A percentile compares a stretch with the other conserved stretches of the same genome.
Evolutionary conservation across 2,888 invertebrate species (phyloP).

Genomic region (Lasioglossum figueresi): DNA sequence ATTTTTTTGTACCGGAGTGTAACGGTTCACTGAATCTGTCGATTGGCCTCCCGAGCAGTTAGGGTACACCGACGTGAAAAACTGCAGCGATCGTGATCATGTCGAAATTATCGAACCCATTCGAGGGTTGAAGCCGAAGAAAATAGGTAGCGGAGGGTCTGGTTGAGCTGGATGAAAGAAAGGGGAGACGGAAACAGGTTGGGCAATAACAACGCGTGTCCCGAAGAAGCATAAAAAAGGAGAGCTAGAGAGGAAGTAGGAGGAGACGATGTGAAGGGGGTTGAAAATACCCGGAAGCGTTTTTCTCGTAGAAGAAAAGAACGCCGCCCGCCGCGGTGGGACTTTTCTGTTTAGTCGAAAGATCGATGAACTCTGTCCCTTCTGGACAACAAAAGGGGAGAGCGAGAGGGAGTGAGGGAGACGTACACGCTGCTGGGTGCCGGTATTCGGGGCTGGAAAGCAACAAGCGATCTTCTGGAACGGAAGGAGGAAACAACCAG

Average conservation of each 20-base stretch:
- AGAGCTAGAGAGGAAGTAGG: background rate
- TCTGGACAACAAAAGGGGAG: slow-evolving; percentile 19
- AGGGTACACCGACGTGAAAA: background rate
- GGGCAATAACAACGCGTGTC: slow-evolving; percentile 45
- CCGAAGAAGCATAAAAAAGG: slow-evolving; percentile 21
- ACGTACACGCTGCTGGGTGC: slow-evolving; percentile 25
- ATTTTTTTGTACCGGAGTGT: background rate
- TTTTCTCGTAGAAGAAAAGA: slow-evolving; percentile 46
- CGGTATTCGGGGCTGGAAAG: slow-evolving; percentile 30
- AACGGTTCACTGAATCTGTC: background rate
- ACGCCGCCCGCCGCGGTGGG: slow-evolving; percentile 30
- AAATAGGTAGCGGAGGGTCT: background rate
- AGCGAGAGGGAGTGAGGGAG: slow-evolving; percentile 2
- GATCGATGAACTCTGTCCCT: slow-evolving; percentile 69
- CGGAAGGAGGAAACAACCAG: slow-evolving; percentile 37
- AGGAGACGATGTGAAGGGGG: background rate
- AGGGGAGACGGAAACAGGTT: background rate
- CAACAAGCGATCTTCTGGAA: slow-evolving; percentile 45
- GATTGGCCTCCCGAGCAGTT: background rate
- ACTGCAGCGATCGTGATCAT: background rate
- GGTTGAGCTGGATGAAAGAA: background rate
- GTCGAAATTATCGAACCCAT: background rate
- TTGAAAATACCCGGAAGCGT: slow-evolving; percentile 63
- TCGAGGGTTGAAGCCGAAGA: background rate
- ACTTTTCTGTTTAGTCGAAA: slow-evolving; percentile 51